Evolutionary conservation across 2,888 invertebrate genomes (phyloP).

Genomic region (Acrobasis repandana): DNA sequence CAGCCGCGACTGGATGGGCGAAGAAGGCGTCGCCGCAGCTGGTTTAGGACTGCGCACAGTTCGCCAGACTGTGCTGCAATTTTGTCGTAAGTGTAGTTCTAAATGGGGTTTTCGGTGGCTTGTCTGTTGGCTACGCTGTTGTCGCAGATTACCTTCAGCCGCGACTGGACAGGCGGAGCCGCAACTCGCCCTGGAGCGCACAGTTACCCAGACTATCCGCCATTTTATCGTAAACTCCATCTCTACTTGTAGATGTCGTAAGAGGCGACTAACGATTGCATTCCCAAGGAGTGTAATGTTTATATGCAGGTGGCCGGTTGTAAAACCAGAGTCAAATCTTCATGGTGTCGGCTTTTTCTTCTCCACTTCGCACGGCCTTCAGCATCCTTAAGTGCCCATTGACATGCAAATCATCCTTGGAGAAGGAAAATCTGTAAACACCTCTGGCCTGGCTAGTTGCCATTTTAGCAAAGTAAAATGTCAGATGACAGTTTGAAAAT

Average conservation of each 20-base stretch:
- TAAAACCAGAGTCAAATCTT: too few relatives aligned
- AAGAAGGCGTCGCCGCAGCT: constrained; percentile 60
- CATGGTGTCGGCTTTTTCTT: too few relatives aligned
- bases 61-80: constrained; percentile 67
- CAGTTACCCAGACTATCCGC: constrained; percentile 67
- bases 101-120: constrained; percentile 49
- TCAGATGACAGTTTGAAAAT: too few relatives aligned
- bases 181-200: constrained; percentile 57
- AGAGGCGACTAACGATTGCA: too few relatives aligned
- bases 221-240: constrained; percentile 73
- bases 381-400: too few relatives aligned
- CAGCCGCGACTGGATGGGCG: constrained; percentile 77
- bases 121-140: constrained; percentile 61
- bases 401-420: too few relatives aligned
- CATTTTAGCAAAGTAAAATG: too few relatives aligned
- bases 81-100: constrained; percentile 65
- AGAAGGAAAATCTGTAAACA: too few relatives aligned
- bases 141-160: constrained; percentile 77
- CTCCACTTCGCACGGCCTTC: background rate
- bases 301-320: too few relatives aligned
- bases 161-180: constrained; percentile 75
- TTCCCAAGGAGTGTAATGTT: too few relatives aligned
- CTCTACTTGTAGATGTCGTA: too few relatives aligned
- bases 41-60: constrained; percentile 67
- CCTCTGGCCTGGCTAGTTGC: too few relatives aligned